Percentiles rank a stretch among this genome's conserved stretches.
Conservation (phyloP, 1,140 invertebrate genomes). For the Leptestheria dahalacensis region DNA sequence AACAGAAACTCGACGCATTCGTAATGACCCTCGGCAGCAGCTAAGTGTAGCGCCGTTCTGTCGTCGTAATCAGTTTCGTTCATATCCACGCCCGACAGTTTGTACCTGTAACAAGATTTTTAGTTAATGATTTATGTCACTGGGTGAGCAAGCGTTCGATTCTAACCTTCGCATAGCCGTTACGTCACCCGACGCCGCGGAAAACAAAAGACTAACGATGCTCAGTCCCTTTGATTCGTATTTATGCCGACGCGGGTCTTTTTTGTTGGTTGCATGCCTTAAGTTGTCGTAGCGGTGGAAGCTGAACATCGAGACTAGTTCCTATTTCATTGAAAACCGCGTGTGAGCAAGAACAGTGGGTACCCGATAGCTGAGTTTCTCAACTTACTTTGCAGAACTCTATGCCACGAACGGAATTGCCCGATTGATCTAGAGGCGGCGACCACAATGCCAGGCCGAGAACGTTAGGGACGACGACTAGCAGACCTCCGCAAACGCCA, state of each 20-base stretch:
- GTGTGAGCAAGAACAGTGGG: neutral
- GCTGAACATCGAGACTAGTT: conserved; percentile 77
- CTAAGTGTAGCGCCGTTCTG: conserved; percentile 77
- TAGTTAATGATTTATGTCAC: neutral
- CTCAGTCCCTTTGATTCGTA: conserved; percentile 81
- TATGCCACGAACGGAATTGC: conserved; percentile 78
- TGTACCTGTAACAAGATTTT: conserved; percentile 46
- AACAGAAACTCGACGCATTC: conserved; percentile 75
- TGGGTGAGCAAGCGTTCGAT: too few relatives aligned
- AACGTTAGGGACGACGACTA: conserved; percentile 92
- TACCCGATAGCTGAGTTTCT: neutral
- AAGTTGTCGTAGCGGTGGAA: conserved; percentile 96
- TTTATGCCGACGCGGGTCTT: conserved; percentile 77
- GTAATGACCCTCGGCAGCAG: conserved; percentile 76
- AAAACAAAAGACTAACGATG: conserved; percentile 86
- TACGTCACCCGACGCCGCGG: conserved; percentile 80
- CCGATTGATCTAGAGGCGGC: conserved; percentile 73
- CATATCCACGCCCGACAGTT: conserved; percentile 87
- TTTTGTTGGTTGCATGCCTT: conserved; percentile 77
- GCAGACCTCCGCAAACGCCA: conserved; percentile 80
- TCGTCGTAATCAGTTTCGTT: conserved; percentile 81
- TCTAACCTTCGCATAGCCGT: conserved; percentile 70
- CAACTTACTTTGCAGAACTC: conserved; percentile 64
- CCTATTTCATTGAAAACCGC: conserved; percentile 31
- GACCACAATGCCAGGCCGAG: conserved; percentile 94